phyloP scores from a whole-genome alignment of 2,797 vertebrate genomes.

The Microctenopoma steveboyesi region DNA sequence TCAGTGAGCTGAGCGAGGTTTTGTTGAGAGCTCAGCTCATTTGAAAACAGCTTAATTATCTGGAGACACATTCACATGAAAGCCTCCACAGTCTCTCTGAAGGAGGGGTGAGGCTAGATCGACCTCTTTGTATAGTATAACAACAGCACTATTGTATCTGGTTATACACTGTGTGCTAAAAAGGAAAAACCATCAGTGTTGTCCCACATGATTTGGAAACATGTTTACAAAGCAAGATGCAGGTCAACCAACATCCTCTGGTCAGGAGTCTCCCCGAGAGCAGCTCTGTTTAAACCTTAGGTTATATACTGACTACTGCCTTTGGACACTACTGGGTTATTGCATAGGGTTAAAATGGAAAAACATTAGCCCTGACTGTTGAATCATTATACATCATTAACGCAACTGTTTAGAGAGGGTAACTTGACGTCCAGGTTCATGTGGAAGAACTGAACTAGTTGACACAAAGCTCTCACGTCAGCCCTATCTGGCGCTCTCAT shows the following conservation, averaged over 20 bases:
- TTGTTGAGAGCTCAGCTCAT: slow-evolving; percentile 36
- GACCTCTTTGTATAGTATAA: slow-evolving; percentile 12
- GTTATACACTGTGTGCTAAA: neutral
- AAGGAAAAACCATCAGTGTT: neutral
- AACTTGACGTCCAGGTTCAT: too few species aligned
- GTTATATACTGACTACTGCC: neutral
- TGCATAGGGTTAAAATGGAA: neutral
- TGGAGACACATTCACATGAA: slow-evolving; percentile 23
- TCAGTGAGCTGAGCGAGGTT: slow-evolving; percentile 27
- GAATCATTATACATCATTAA: neutral
- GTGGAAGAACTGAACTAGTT: neutral
- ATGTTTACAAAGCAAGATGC: neutral
- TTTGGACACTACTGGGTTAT: too few species aligned
- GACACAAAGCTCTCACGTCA: neutral
- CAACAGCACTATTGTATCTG: neutral
- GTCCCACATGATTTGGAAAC: neutral
- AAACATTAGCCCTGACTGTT: slow-evolving; percentile 6
- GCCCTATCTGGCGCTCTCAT: neutral
- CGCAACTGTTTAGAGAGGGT: neutral
- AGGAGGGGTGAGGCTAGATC: slow-evolving; percentile 9
- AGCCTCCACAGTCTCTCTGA: slow-evolving; percentile 21
- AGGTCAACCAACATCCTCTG: neutral
- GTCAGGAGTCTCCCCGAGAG: neutral
- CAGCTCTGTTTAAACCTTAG: neutral
- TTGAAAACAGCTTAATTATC: slow-evolving; percentile 48